These are phyloP conservation scores for Actias luna DNA, from an alignment of 2,888 invertebrate genomes.

Conservation along the genomic window DNA sequence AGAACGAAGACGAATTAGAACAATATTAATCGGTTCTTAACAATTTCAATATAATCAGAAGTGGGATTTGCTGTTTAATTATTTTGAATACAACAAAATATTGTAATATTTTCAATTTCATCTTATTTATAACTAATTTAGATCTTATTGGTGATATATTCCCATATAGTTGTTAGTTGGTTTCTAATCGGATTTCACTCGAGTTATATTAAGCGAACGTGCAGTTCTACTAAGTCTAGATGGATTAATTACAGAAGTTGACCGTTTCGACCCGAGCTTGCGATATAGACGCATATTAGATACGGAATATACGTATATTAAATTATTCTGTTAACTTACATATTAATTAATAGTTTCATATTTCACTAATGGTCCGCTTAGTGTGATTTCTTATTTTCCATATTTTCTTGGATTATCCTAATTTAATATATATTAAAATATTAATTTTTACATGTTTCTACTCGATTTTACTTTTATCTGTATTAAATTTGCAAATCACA, in stretches of 20 bases:
- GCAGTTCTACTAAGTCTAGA: slow-evolving; percentile 4
- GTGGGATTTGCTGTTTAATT: too few species aligned
- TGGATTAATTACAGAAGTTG: slow-evolving; percentile 9
- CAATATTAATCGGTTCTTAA: too few species aligned
- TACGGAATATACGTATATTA: not conserved
- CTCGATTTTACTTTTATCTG: too few species aligned
- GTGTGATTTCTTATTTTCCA: too few species aligned
- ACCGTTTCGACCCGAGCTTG: not conserved
- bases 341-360: not conserved
- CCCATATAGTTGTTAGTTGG: slow-evolving; percentile 1
- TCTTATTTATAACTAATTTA: not conserved
- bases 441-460: too few species aligned
- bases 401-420: too few species aligned
- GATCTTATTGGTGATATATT: not conserved
- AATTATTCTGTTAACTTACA: not conserved
- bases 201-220: slow-evolving; percentile 15
- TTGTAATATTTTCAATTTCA: not conserved
- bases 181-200: slow-evolving; percentile 16
- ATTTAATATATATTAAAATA: too few species aligned
- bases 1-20: too few species aligned
- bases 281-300: not conserved
- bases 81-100: too few species aligned
- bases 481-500: too few species aligned
- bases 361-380: too few species aligned
- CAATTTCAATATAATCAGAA: too few species aligned